Evolutionary conservation across 2,113 vertebrate genomes (phyloP).

Genomic region (Proteles cristata): DNA sequence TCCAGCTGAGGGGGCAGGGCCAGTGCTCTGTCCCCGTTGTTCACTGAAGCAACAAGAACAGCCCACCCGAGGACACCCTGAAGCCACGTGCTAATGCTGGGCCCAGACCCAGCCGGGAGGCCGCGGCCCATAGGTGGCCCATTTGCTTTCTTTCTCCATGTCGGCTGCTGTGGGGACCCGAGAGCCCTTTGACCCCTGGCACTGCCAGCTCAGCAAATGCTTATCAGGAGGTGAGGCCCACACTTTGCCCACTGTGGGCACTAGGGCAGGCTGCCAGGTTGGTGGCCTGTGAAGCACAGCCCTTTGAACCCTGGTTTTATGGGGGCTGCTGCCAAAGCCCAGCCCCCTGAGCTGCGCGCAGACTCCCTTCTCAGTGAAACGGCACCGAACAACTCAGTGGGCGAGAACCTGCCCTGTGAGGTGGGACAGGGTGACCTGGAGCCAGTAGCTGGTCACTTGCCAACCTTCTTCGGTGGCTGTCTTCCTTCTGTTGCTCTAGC

Average conservation of each 20-base stretch:
- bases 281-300: constrained; percentile 23
- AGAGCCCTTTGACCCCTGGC: constrained; percentile 63
- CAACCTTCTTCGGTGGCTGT: background rate
- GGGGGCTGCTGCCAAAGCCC: background rate
- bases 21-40: background rate
- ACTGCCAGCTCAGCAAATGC: constrained; percentile 33
- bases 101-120: background rate
- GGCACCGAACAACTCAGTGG: background rate
- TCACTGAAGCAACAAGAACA: background rate
- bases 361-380: background rate
- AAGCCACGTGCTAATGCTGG: background rate
- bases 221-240: constrained; percentile 72
- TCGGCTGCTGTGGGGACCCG: background rate
- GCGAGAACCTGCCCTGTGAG: background rate
- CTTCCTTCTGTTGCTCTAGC: background rate
- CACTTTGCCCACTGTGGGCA: constrained; percentile 66
- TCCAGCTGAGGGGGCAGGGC: background rate
- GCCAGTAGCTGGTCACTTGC: background rate
- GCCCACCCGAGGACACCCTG: background rate
- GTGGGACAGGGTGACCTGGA: background rate
- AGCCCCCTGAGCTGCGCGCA: background rate
- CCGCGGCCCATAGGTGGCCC: background rate
- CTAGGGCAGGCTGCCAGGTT: constrained; percentile 53
- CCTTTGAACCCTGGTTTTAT: constrained; percentile 71
- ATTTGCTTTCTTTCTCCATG: background rate